phyloP scores from a whole-genome alignment of 2,113 vertebrate species.

The Parus major region DNA sequence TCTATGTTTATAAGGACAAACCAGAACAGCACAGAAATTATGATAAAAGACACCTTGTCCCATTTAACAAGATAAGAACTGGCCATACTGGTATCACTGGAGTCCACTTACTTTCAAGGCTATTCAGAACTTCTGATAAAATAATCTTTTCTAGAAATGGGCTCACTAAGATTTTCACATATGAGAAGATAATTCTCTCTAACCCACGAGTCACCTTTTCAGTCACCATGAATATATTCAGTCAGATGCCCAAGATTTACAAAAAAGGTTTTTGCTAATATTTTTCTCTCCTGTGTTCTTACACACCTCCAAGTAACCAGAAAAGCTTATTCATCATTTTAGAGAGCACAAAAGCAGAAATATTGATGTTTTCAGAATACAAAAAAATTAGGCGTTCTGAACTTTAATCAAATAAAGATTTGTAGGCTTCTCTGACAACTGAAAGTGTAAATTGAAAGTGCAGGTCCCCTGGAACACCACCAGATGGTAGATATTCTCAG shows the following conservation, averaged over 20 bases:
- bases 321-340: not conserved
- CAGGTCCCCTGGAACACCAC: not conserved
- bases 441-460: not conserved
- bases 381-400: not conserved
- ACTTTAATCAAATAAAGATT: not conserved
- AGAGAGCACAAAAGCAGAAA: not conserved
- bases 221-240: not conserved
- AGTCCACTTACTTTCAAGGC: not conserved
- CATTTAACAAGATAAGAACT: not conserved
- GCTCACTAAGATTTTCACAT: not conserved
- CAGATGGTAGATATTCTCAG: not conserved
- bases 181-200: not conserved
- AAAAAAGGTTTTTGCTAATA: not conserved
- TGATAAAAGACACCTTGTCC: not conserved
- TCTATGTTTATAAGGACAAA: not conserved
- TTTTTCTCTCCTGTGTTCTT: not conserved
- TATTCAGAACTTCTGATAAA: not conserved
- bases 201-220: not conserved
- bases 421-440: not conserved
- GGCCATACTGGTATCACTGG: not conserved
- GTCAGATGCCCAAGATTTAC: not conserved
- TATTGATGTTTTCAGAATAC: not conserved
- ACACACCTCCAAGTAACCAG: not conserved
- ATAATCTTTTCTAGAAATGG: not conserved
- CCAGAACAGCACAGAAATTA: not conserved